Conservation (phyloP, 2,113 vertebrate genomes). For the Saguinus imperator region DNA sequence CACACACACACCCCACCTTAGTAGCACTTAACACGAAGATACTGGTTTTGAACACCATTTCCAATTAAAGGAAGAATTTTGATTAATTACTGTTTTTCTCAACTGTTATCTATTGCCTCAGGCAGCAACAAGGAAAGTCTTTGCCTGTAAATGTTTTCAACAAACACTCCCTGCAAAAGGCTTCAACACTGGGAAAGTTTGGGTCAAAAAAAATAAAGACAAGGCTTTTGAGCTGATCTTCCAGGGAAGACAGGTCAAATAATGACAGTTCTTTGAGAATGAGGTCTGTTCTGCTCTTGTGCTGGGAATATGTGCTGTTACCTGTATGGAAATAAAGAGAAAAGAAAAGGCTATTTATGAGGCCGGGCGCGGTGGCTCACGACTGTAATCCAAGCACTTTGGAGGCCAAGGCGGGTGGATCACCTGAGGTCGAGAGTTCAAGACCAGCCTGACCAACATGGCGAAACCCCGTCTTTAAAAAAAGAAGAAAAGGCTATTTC, state of each 20-base stretch:
- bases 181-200: background rate
- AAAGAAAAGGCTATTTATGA: background rate
- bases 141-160: background rate
- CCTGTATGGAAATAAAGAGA: background rate
- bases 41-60: background rate
- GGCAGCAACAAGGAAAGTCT: background rate
- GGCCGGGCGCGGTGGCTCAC: no score
- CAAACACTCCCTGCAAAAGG: background rate
- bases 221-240: background rate
- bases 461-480: no score
- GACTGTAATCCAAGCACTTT: no score
- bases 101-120: background rate
- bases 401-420: no score
- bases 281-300: background rate
- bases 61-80: background rate
- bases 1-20: no score
- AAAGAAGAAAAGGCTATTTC: background rate
- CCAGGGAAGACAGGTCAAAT: background rate
- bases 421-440: no score
- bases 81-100: background rate
- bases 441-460: no score
- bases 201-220: background rate
- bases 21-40: background rate
- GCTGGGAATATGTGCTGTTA: background rate
- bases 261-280: background rate